Percentiles rank a stretch among this genome's conserved stretches.
These are phyloP conservation scores for Harpalus rufipes DNA, from an alignment of 2,888 invertebrate species.

Conservation along the genomic window DNA sequence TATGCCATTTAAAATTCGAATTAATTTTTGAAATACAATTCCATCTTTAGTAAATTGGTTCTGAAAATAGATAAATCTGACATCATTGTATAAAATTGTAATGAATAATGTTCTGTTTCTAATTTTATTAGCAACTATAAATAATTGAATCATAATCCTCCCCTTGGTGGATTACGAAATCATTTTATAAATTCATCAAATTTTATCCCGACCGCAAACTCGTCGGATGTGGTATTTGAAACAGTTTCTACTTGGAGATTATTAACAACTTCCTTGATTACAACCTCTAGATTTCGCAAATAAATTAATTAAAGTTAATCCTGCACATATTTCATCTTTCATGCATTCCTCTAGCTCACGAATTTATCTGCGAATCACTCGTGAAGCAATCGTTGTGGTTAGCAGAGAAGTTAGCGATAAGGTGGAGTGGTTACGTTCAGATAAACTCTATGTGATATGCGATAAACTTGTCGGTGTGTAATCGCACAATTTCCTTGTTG, in stretches of 20 bases:
- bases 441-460: conserved; percentile 7
- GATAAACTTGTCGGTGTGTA: not conserved
- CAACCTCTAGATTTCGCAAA: conserved; percentile 39
- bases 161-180: not conserved
- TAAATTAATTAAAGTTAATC: conserved; percentile 52
- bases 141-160: not conserved
- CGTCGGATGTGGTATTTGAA: conserved; percentile 33
- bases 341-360: not conserved
- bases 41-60: not conserved
- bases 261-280: conserved; percentile 54
- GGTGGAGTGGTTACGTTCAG: conserved; percentile 1
- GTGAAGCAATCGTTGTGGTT: not conserved
- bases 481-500: conserved; percentile 34
- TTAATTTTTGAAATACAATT: no score
- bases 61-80: no score
- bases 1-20: no score
- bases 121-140: conserved; percentile 1
- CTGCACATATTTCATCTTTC: conserved; percentile 34
- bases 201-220: conserved; percentile 4
- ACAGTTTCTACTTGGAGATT: conserved; percentile 34
- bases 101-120: not conserved
- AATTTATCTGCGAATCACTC: conserved; percentile 29
- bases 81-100: no score
- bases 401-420: conserved; percentile 23
- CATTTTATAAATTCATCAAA: conserved; percentile 47